Evolutionary conservation across 2,113 vertebrate genomes (phyloP).

Genomic region (Rattus rattus): DNA sequence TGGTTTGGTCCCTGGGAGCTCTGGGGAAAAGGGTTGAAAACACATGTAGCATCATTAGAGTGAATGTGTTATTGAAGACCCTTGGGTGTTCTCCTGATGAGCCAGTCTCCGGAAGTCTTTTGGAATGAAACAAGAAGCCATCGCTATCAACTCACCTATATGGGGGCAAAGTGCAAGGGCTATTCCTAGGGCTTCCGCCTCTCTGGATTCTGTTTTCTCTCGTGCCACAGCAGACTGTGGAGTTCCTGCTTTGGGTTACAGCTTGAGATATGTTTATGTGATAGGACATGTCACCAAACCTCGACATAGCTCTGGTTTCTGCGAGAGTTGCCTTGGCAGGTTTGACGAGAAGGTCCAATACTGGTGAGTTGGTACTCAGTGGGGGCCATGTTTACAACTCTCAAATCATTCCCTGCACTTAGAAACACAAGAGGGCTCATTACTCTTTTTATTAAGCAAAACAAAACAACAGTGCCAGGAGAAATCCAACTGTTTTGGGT

Average conservation of each 20-base stretch:
- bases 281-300: conserved; percentile 4
- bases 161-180: fast-evolving
- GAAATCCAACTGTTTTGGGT: conserved; percentile 54
- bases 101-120: neutral
- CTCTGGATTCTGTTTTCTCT: neutral
- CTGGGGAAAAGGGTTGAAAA: neutral
- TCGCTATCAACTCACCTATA: neutral
- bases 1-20: no score
- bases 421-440: conserved; percentile 70
- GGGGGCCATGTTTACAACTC: conserved; percentile 75
- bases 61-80: neutral
- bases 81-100: neutral
- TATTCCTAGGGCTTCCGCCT: neutral
- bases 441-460: conserved; percentile 68
- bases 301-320: conserved; percentile 44
- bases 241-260: neutral
- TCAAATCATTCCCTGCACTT: conserved; percentile 71
- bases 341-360: neutral
- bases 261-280: neutral
- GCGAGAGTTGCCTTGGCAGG: conserved; percentile 60
- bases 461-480: conserved; percentile 29
- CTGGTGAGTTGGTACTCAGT: conserved; percentile 74
- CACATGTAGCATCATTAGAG: neutral
- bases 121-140: neutral
- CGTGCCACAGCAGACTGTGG: neutral